Evolutionary conservation across 1,140 invertebrate species (phyloP), one percentile per base, ranked within the genome.

Genomic region (Pentalonia nigronervosa): DNA sequence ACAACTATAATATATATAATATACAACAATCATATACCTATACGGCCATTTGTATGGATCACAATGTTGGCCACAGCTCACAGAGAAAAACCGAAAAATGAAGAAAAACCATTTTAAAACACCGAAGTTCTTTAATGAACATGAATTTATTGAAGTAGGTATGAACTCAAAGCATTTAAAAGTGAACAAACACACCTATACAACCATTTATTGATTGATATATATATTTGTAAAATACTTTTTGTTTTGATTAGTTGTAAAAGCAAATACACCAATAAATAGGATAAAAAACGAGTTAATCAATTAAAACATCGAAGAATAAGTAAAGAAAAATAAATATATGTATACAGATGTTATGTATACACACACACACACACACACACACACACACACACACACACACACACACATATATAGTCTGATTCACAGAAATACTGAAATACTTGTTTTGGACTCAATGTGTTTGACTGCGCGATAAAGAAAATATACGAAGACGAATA

Each of bases 101-200:
- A n/a, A n/a, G 30, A 67, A n/a, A n/a, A 67, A n/a, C n/a, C n/a
- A 67, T 67, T 67, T 67, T 67, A 67, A 67, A 67, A n/a, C n/a
- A 6, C 60, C 17, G 30, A n/a, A n/a, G 60, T 67, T 4, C 30
- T 67, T 67, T 6, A n/a, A 67, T 17, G 11, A 41, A 41, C 41
- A 41, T 4, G 41, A 41, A 67, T n/a, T 67, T 67, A 6, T 17
- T 17, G 60, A n/a, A 67, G 17, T 67, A 17, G 1, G 14, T 67
- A n/a, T 17, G 1, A 67, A n/a, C 11, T n/a, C 17, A 7, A 67
- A n/a, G n/a, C 25, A 60, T 11, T 60, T 60, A 60, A 60, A 30
- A 60, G 30, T 9, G 30, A 25, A 30, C 9, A 60, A 60, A 60
- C 30, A 60, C 56, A 60, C 21, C 9, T 1, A 30, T 60, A 14